Conservation (phyloP, 2,113 vertebrate species). For the Malurus alboscapulatus region DNA sequence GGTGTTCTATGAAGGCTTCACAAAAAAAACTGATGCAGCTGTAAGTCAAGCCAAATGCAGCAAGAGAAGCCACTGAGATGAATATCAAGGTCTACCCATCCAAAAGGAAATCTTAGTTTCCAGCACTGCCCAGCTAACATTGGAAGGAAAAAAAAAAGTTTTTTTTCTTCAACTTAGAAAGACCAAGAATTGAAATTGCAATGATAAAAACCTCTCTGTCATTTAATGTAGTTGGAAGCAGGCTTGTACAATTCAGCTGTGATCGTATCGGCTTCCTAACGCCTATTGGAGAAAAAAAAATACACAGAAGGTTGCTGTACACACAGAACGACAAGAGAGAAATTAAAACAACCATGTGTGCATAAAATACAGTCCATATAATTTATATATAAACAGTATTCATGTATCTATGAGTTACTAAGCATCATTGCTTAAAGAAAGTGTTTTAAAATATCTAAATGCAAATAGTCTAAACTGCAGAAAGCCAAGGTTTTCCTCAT, state of each 20-base stretch:
- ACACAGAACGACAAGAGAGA: neutral
- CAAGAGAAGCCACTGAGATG: neutral
- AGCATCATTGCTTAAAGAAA: neutral
- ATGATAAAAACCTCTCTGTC: neutral
- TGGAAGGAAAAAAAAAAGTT: neutral
- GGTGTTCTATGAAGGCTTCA: neutral
- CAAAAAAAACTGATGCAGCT: neutral
- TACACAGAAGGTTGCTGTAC: neutral
- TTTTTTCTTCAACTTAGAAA: neutral
- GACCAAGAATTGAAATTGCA: neutral
- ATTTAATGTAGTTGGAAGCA: neutral
- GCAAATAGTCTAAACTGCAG: conserved; percentile 19
- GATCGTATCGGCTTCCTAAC: neutral
- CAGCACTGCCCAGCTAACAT: neutral
- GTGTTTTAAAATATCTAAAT: neutral
- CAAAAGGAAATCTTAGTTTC: neutral
- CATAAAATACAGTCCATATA: neutral
- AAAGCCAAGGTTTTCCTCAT: conserved; percentile 35
- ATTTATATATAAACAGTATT: neutral
- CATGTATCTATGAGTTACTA: neutral
- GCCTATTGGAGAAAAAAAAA: neutral
- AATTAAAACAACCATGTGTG: neutral
- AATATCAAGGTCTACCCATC: neutral
- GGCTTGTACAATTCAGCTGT: neutral
- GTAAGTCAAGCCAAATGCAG: neutral